phyloP scores from a whole-genome alignment of 2,888 invertebrate species.

The Druceiella hillmani region DNA sequence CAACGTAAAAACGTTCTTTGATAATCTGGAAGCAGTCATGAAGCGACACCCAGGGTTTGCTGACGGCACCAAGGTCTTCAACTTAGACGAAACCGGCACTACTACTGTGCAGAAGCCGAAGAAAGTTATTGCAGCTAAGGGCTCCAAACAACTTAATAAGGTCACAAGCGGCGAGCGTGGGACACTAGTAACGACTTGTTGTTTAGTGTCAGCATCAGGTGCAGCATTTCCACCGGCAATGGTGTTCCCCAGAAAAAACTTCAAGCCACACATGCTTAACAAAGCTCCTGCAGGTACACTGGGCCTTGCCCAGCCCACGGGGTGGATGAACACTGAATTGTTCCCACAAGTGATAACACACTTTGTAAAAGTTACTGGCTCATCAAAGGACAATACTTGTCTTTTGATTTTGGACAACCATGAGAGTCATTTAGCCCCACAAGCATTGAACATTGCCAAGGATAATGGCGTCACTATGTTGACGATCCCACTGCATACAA shows the following conservation, averaged over 20 bases:
- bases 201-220: constrained; percentile 27
- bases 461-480: constrained; percentile 30
- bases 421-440: constrained; percentile 24
- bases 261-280: constrained; percentile 26
- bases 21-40: constrained; percentile 25
- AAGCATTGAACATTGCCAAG: constrained; percentile 26
- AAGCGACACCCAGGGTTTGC: constrained; percentile 17
- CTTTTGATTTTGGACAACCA: constrained; percentile 30
- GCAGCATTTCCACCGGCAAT: constrained; percentile 27
- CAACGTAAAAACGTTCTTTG: constrained; percentile 22
- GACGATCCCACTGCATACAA: constrained; percentile 32
- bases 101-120: constrained; percentile 22
- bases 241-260: constrained; percentile 29
- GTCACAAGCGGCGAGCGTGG: constrained; percentile 29
- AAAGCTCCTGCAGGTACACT: constrained; percentile 29
- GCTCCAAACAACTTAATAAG: constrained; percentile 25
- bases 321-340: constrained; percentile 28
- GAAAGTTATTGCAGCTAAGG: constrained; percentile 24
- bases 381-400: constrained; percentile 23
- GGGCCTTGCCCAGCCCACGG: constrained; percentile 27
- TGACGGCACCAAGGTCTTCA: constrained; percentile 22
- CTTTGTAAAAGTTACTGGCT: constrained; percentile 26
- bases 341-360: constrained; percentile 28
- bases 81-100: constrained; percentile 24
- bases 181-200: constrained; percentile 26